Evolutionary conservation across 2,797 vertebrate genomes (phyloP), one percentile per base, ranked within the genome.

Genomic region (Platyrinchus mystaceus): DNA sequence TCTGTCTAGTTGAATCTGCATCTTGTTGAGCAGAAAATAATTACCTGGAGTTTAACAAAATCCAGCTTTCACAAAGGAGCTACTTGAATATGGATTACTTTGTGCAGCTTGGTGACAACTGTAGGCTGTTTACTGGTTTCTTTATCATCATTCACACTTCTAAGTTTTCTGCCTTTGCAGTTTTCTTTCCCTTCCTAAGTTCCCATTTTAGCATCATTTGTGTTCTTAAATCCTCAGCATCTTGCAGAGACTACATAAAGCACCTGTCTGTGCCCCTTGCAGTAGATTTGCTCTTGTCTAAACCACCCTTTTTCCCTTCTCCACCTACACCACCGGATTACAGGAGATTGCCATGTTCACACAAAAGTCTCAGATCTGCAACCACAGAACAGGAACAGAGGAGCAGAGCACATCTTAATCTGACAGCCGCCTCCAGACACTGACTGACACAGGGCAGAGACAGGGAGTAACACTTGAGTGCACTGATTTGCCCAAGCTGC

Each of bases 21-120:
- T 91, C 56, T 79, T 94, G 80, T 88, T 95, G 87, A 90, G 55
- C 70, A 84, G 70, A 93, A 94, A 96, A 76, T 92, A 96, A 95
- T 93, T 93, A 94, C 64, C 27, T 41, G 70, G 74, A 90, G 68
- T 75, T 60, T 84, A 88, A 82, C 66, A 91, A 95, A 95, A 91
- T 90, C 70, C 56, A 84, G 2, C 52, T 90, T 92, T 56, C 64
- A 86, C 89, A 84, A 87, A 94, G 60, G 56, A 90, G 27, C 83
- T 87, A 23, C 63, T 90, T 90, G 93, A 95, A 90, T 93, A 87
- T 84, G 87, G 89, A 96, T 96, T 93, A 63, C 53, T 88, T 90
- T 30, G 49, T 84, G 83, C 70, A 86, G 74, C 80, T 76, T 86
- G 70, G 63, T 95, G 87, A 93, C 77, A 91, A 76, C 77, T 84